phyloP scores from a whole-genome alignment of 2,888 invertebrate species.

The Meghimatium bilineatum region DNA sequence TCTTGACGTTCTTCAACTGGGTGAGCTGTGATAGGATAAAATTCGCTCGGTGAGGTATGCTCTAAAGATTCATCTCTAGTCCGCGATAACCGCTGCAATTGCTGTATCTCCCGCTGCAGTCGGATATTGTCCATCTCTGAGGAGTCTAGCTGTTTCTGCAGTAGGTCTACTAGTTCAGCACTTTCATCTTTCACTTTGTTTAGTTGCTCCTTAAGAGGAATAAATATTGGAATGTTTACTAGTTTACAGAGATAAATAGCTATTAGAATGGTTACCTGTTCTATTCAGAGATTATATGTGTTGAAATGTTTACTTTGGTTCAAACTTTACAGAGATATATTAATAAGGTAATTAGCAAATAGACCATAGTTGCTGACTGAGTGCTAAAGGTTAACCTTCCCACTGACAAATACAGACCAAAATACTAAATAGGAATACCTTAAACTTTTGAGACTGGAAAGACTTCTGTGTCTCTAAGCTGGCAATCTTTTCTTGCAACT shows the following conservation, averaged over 20 bases:
- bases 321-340: too few relatives aligned
- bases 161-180: slow-evolving; percentile 69
- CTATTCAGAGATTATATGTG: too few relatives aligned
- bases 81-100: slow-evolving; percentile 54
- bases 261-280: too few relatives aligned
- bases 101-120: slow-evolving; percentile 71
- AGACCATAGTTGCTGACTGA: too few relatives aligned
- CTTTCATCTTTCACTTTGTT: slow-evolving; percentile 77
- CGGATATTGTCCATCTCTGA: slow-evolving; percentile 73
- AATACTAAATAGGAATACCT: slow-evolving; percentile 54
- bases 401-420: too few relatives aligned
- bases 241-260: too few relatives aligned
- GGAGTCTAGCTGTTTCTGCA: slow-evolving; percentile 77
- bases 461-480: slow-evolving; percentile 73
- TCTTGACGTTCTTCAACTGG: slow-evolving; percentile 69
- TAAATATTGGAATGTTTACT: too few relatives aligned
- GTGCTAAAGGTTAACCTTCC: too few relatives aligned
- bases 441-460: slow-evolving; percentile 68
- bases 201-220: slow-evolving; percentile 77
- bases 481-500: slow-evolving; percentile 69
- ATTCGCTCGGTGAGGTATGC: slow-evolving; percentile 53
- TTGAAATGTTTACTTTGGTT: too few relatives aligned
- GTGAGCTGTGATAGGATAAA: slow-evolving; percentile 61
- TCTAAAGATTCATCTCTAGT: slow-evolving; percentile 55
- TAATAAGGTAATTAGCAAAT: too few relatives aligned